Conservation (phyloP, 2,888 invertebrate species). For the Drosophila ezoana region DNA sequence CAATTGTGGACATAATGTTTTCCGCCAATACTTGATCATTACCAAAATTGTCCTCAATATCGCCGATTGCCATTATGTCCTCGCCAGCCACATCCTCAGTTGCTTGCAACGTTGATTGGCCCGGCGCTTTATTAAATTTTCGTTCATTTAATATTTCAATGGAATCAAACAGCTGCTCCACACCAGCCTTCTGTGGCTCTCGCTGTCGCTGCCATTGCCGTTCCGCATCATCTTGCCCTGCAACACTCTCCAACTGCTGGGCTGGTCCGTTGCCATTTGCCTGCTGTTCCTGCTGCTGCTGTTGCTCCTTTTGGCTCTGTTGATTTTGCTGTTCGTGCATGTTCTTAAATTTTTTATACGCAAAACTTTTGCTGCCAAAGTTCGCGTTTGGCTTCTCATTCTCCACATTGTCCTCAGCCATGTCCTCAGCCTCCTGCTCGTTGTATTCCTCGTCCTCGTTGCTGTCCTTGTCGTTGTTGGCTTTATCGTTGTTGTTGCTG, state of each 20-base stretch:
- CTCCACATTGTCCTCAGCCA: conserved; percentile 24
- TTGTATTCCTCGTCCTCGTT: background rate
- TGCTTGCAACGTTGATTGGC: conserved; percentile 42
- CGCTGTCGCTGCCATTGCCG: conserved; percentile 33
- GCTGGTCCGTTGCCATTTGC: conserved; percentile 37
- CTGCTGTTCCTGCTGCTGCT: conserved; percentile 24
- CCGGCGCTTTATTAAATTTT: conserved; percentile 79
- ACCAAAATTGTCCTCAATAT: conserved; percentile 73
- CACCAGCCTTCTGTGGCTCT: conserved; percentile 32
- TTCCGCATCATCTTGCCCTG: conserved; percentile 13
- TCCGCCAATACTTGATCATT: conserved; percentile 65
- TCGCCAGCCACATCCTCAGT: conserved; percentile 33
- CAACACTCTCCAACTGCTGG: conserved; percentile 23
- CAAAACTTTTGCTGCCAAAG: conserved; percentile 66
- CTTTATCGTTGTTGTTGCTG: conserved; percentile 12
- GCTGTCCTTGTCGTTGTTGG: background rate
- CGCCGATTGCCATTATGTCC: conserved; percentile 68
- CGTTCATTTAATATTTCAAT: conserved; percentile 79
- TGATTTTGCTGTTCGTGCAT: conserved; percentile 64
- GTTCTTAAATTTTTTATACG: conserved; percentile 70
- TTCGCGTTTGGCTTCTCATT: conserved; percentile 38
- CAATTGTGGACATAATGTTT: conserved; percentile 54
- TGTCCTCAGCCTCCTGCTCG: conserved; percentile 10
- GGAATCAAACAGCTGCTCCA: conserved; percentile 66
- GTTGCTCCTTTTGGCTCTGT: conserved; percentile 47